A percentile compares a stretch with the other conserved stretches of the same genome.
Evolutionary conservation across 2,113 vertebrate species (phyloP).

Genomic region (Donacobius atricapilla): DNA sequence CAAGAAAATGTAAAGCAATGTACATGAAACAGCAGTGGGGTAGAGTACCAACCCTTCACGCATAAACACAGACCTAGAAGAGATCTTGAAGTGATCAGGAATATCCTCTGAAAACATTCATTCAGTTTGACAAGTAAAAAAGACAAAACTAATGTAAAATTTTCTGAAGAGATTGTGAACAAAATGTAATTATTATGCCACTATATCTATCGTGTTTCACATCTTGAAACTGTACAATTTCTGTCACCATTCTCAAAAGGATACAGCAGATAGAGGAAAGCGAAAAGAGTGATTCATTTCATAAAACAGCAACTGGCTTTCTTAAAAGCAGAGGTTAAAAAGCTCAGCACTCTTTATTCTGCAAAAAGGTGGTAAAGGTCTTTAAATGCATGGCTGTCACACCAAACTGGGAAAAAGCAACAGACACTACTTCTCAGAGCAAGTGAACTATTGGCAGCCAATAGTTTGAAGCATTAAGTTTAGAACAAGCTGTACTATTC

Average conservation of each 20-base stretch:
- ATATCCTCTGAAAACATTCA: neutral
- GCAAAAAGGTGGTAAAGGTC: neutral
- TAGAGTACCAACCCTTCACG: neutral
- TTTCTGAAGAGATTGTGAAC: neutral
- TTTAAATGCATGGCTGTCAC: neutral
- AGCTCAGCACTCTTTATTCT: neutral
- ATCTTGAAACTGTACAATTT: neutral
- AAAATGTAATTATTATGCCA: neutral
- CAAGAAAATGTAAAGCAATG: neutral
- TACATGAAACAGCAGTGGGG: fast-evolving
- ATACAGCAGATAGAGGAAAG: neutral
- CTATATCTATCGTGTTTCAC: neutral
- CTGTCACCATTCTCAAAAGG: neutral
- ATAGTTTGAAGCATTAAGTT: neutral
- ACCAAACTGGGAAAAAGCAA: neutral
- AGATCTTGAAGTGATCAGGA: neutral
- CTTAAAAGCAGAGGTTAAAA: conserved; percentile 12
- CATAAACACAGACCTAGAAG: neutral
- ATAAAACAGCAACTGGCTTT: neutral
- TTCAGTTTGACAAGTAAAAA: neutral
- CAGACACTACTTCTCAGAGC: neutral
- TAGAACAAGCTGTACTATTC: neutral
- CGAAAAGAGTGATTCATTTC: neutral
- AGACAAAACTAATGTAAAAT: neutral
- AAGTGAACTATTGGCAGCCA: neutral